Evolutionary conservation across 2,797 vertebrate species (phyloP), one percentile per base, ranked within the genome.

Genomic region (Megalops cyprinoides): DNA sequence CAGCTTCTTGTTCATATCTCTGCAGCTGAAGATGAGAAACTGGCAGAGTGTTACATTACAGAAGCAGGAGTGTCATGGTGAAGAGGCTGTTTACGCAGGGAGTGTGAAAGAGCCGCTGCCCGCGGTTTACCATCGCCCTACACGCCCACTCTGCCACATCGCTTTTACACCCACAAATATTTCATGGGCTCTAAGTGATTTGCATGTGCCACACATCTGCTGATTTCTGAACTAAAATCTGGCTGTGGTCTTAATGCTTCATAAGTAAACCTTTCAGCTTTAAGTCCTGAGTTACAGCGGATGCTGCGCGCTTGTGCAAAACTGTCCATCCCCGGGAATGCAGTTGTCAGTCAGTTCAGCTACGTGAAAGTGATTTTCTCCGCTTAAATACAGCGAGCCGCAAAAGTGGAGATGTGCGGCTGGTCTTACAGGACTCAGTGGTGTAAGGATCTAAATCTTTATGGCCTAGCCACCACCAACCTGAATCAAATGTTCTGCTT

Each of bases 241-340:
- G 86, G 84, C 85, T 85, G 75, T 79, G 53, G 73, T 81, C 78
- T 84, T 93, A 84, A 93, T 91, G 89, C 92, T 92, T 91, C 81
- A 92, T 89, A 85, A 91, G 87, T 86, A 83, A 88, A 89, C 69
- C 84, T 85, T 89, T 87, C 83, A 82, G 86, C 88, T 89, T 88
- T 89, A 84, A 84, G 82, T 81, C 80, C 85, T 82, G 55, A 5
- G 74, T 84, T 81, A 85, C 1, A 82, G 84, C 83, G 87, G 84
- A 88, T 89, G 12, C 85, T 84, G 88, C 85, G 31, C 86, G 90
- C 90, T 89, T 65, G 84, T 86, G 85, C 86, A 78, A n/a, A 84
- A 86, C 88, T 88, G 89, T 90, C 90, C 86, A 87, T 86, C 87
- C 77, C 62, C 28, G 83, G 84, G 81, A 90, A 88, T 86, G 88